Conservation (phyloP, 92 coral and sea anemone species). For the Paragorgia papillata region DNA sequence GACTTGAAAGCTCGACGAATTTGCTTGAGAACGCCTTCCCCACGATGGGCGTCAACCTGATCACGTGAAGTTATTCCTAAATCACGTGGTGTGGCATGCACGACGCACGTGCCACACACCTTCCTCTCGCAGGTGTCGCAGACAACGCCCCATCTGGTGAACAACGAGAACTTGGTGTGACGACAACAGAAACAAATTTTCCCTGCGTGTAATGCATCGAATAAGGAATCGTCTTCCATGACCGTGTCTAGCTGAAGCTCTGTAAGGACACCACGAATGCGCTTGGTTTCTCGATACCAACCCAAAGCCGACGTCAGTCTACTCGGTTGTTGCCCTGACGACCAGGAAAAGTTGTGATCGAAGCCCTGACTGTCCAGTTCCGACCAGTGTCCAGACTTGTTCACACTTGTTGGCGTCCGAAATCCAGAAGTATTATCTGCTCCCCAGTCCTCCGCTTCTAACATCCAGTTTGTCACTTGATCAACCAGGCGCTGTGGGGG, state of each 20-base stretch:
- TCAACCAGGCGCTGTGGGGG: slow-evolving; percentile 35
- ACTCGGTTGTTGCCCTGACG: slow-evolving; percentile 9
- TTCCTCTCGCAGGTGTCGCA: slow-evolving; percentile 26
- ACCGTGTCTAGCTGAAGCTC: slow-evolving; percentile 24
- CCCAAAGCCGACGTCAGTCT: neutral
- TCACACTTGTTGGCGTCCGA: neutral
- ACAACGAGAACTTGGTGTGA: slow-evolving; percentile 2
- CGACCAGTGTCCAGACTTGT: neutral
- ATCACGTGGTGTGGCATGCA: slow-evolving; percentile 2
- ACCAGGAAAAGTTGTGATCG: slow-evolving; percentile 7
- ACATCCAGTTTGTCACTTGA: slow-evolving; percentile 39
- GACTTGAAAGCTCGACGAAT: slow-evolving; percentile 30
- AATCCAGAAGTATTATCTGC: neutral
- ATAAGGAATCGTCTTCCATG: slow-evolving; percentile 9
- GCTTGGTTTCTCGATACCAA: slow-evolving; percentile 26
- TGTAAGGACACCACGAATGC: slow-evolving; percentile 29
- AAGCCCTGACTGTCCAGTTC: slow-evolving; percentile 5
- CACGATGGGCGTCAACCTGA: neutral
- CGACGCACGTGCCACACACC: slow-evolving; percentile 21
- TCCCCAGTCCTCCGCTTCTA: neutral
- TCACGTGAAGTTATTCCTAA: slow-evolving; percentile 1
- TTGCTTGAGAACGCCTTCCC: slow-evolving; percentile 6
- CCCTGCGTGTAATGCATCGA: slow-evolving; percentile 5
- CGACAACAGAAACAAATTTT: slow-evolving; percentile 40
- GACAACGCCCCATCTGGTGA: neutral